Base-by-base conservation (phyloP, 2,113 vertebrate species). In the Pica pica region DNA sequence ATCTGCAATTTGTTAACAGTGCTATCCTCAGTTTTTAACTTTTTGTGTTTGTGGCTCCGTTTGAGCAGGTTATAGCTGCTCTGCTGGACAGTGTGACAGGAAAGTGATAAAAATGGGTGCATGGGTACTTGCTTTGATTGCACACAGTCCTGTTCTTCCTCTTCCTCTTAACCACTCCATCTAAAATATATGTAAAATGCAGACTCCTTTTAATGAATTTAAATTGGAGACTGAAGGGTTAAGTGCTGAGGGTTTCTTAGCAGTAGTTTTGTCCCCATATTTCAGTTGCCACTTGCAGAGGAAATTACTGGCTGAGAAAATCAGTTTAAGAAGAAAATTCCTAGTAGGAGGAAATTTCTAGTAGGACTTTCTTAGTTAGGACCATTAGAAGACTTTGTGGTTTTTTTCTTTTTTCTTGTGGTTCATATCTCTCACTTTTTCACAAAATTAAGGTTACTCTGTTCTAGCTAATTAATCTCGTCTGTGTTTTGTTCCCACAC, bases 1-100 rank as follows among this genome's bases (percentile, higher is more conserved):
- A 97, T 97, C 97, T 97, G 96, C 75, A 89, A 10, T 90, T 97
- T 95, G 79, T 97, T 96, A 97, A 80, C 1, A 3, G 79, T 14
- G 13, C 47, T 89, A 24, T 95, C 79, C 88, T 94, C 24, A 78
- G 70, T 86, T 75, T 90, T 74, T 83, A 94, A 87, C 97, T 97
- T 85, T 71, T 84, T 96, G 93, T 89, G 79, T 82, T 91, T 78
- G 94, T 95, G 76, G 39, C 73, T 97, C 96, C 96, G 21, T 78
- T 67, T 89, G 73, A 75, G 19, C 82, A 95, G 46, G 46, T 74
- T 74, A 44, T 74, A 76, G 46, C 83, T 61, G 55, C 35, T 85
- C 42, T 95, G 69, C 69, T 53, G 75, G 75, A 46, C 41, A 55
- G 4, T 0, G 11, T 46, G 73, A 86, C 21, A 89, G 67, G 77